Evolutionary conservation across 2,888 invertebrate genomes (phyloP), one percentile per base, ranked within the genome.

Genomic region (Thecophora atra): DNA sequence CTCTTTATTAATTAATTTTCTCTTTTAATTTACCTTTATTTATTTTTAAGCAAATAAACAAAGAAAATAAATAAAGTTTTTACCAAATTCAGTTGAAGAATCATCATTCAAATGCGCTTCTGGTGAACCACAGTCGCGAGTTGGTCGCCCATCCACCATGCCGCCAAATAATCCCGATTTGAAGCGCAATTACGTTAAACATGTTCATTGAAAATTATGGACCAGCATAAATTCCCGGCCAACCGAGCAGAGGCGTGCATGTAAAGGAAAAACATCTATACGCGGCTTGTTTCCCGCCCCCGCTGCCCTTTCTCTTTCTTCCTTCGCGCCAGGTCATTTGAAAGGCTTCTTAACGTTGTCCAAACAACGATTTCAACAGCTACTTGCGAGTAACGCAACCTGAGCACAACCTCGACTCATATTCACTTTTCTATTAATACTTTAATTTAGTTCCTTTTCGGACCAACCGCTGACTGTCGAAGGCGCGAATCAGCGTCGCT

Each of bases 121-220:
- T 47, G 47, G 15, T 44, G 8, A 44, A 11, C 44, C 13, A 11
- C 7, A 7, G 44, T 44, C 44, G 13, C 44, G 13, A 7, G 7
- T 15, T n/a, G 47, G 3, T n/a, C n/a, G 30, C 24, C 62, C 62
- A n/a, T 2, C 7, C 42, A 26, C 15, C 64, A 21, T n/a, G 19
- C 24, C 51, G 52, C 65, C 51, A 65, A 65, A 52, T 65, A 51
- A 47, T 51, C 65, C 52, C 65, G 26, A 65, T 70, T 62, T 70
- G 52, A 70, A 24, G 17, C 21, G 70, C 52, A 70, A 70, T 70
- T 70, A 63, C 63, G 52, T 70, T 70, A 70, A 70, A 70, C 62
- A 70, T 70, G 52, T 70, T 70, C 62, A 70, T 52, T 51, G 62
- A 21, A 63, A 63, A 37, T 70, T 63, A 70, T 63, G 62, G 24